Evolutionary conservation across 2,888 invertebrate genomes (phyloP).

Genomic region (Chalcis sispes): DNA sequence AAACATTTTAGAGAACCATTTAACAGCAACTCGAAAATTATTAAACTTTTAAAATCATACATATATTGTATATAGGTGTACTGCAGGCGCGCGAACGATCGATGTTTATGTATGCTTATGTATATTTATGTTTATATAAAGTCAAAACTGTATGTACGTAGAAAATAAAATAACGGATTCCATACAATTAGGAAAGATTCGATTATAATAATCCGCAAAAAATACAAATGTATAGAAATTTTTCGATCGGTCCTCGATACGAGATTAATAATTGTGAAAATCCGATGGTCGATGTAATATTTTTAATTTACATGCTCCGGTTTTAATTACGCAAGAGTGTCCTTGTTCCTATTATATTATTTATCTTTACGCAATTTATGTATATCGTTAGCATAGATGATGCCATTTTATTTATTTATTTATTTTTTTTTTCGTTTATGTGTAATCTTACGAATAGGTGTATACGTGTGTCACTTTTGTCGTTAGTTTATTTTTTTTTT

Average conservation of each 20-base stretch:
- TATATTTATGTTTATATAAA: background rate
- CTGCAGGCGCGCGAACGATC: background rate
- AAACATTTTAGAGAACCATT: too few relatives aligned
- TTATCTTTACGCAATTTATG: conserved; percentile 34
- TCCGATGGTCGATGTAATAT: conserved; percentile 5
- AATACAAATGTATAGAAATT: conserved; percentile 28
- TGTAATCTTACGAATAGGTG: background rate
- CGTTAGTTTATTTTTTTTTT: too few relatives aligned
- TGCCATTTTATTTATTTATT: conserved; percentile 13
- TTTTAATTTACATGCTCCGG: conserved; percentile 43
- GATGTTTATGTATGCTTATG: background rate
- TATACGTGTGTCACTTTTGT: background rate
- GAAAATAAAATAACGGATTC: background rate
- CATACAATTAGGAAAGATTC: too few relatives aligned
- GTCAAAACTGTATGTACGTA: background rate
- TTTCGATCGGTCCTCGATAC: conserved; percentile 8
- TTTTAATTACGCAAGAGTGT: conserved; percentile 20
- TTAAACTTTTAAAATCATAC: too few relatives aligned
- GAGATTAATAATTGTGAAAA: conserved; percentile 22
- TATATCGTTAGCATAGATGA: conserved; percentile 31
- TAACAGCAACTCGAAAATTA: too few relatives aligned
- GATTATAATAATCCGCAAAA: conserved; percentile 5
- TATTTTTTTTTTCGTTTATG: conserved; percentile 7
- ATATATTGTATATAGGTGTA: background rate
- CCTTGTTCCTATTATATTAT: conserved; percentile 14